These are phyloP conservation scores for Gnathonemus echidnorhynchus DNA, from an alignment of 2,113 vertebrate genomes.

Conservation along the genomic window DNA sequence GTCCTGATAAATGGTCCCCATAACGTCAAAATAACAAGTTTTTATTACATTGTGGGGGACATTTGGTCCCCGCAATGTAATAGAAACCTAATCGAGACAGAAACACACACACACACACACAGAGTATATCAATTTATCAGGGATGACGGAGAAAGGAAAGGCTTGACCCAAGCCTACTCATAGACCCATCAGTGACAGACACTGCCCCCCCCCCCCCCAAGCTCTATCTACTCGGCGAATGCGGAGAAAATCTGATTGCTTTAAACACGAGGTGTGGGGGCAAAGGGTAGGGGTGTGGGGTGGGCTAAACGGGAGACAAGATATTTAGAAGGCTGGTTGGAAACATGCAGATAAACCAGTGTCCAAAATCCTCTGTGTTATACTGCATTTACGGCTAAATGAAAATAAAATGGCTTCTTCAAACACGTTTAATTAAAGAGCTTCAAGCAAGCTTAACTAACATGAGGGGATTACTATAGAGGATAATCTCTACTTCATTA, in stretches of 20 bases:
- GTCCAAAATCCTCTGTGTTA: slow-evolving; percentile 47
- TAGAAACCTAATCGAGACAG: not conserved
- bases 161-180: not conserved
- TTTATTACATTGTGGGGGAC: too few species aligned
- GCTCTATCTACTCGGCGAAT: slow-evolving; percentile 47
- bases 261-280: slow-evolving; percentile 64
- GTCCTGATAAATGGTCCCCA: too few species aligned
- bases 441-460: slow-evolving; percentile 17
- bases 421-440: slow-evolving; percentile 20
- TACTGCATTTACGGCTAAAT: slow-evolving; percentile 41
- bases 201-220: not conserved
- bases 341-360: slow-evolving; percentile 53
- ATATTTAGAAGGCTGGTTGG: slow-evolving; percentile 15
- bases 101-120: not conserved
- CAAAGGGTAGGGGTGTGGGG: slow-evolving; percentile 28
- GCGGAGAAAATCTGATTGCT: slow-evolving; percentile 83
- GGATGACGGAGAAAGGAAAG: not conserved
- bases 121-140: not conserved
- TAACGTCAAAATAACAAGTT: too few species aligned
- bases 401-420: slow-evolving; percentile 48
- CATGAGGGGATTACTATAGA: slow-evolving; percentile 11
- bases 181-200: not conserved
- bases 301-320: slow-evolving; percentile 38
- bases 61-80: too few species aligned
- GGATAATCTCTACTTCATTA: slow-evolving; percentile 18